Conservation (phyloP, 2,888 invertebrate genomes). For the Macaria notata region DNA sequence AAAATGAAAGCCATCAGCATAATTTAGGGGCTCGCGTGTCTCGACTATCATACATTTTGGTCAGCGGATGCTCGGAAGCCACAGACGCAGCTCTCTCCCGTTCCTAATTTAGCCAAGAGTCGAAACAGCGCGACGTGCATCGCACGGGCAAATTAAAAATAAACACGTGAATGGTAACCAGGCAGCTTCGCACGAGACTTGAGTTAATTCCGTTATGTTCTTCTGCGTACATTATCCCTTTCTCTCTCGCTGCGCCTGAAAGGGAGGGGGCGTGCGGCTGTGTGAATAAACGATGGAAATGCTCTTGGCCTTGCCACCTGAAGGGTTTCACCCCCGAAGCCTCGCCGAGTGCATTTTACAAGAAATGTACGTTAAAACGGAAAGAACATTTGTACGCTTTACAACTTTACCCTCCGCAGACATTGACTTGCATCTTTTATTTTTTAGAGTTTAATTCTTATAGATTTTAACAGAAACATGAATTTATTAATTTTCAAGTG, state of each 20-base stretch:
- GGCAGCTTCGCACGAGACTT: conserved; percentile 20
- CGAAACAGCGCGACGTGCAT: no score
- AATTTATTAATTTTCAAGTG: no score
- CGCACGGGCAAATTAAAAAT: conserved; percentile 12
- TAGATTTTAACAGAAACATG: no score
- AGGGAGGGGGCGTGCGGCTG: conserved; percentile 9
- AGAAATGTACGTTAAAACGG: neutral
- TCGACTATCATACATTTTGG: conserved; percentile 21
- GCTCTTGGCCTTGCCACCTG: conserved; percentile 52
- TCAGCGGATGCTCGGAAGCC: conserved; percentile 15
- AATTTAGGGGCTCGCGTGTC: conserved; percentile 30
- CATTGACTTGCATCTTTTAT: neutral
- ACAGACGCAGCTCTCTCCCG: conserved; percentile 14
- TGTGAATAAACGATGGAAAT: conserved; percentile 31
- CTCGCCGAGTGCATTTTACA: conserved; percentile 3
- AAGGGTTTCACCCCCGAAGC: conserved; percentile 41
- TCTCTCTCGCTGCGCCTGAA: conserved; percentile 3
- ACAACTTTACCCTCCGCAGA: neutral
- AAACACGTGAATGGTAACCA: conserved; percentile 22
- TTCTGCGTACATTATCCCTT: conserved; percentile 7
- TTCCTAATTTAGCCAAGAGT: conserved; percentile 20
- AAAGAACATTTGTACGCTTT: neutral
- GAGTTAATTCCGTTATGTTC: conserved; percentile 13
- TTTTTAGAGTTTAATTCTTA: no score
- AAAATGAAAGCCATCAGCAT: conserved; percentile 35